These are phyloP conservation scores for Novumbra hubbsi DNA, from an alignment of 2,797 vertebrate species.

Conservation along the genomic window DNA sequence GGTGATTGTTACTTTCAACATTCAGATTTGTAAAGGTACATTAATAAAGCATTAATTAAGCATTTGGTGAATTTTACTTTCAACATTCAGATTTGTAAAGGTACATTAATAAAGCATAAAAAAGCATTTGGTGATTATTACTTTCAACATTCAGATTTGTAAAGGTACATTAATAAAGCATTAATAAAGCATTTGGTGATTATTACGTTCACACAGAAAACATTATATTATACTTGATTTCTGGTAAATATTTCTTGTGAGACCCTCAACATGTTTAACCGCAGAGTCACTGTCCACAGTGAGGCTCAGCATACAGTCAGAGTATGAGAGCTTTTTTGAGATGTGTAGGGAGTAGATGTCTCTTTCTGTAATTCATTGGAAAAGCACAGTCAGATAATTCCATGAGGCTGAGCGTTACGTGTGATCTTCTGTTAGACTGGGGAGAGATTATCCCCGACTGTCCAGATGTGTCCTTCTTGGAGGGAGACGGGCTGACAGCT, in stretches of 20 bases:
- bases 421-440: slow-evolving; percentile 66
- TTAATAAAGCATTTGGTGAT: not conserved
- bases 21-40: slow-evolving; percentile 30
- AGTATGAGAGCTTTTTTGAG: not conserved
- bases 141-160: slow-evolving; percentile 40
- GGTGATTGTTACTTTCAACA: slow-evolving; percentile 37
- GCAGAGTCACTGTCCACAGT: not conserved
- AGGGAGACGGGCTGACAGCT: slow-evolving; percentile 35
- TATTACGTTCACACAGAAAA: slow-evolving; percentile 36
- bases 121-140: slow-evolving; percentile 13
- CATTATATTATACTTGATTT: not conserved
- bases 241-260: not conserved
- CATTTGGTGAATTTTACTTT: slow-evolving; percentile 24
- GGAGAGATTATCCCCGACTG: slow-evolving; percentile 70
- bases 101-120: slow-evolving; percentile 26
- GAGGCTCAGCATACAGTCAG: not conserved
- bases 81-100: slow-evolving; percentile 39
- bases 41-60: slow-evolving; percentile 27
- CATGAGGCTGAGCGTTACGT: slow-evolving; percentile 67
- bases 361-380: slow-evolving; percentile 41
- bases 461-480: slow-evolving; percentile 72
- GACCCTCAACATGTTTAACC: not conserved
- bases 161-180: slow-evolving; percentile 32
- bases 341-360: slow-evolving; percentile 6
- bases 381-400: slow-evolving; percentile 62